Evolutionary conservation across 2,113 vertebrate genomes (phyloP).

Genomic region (Thalassarche chlororhynchos): DNA sequence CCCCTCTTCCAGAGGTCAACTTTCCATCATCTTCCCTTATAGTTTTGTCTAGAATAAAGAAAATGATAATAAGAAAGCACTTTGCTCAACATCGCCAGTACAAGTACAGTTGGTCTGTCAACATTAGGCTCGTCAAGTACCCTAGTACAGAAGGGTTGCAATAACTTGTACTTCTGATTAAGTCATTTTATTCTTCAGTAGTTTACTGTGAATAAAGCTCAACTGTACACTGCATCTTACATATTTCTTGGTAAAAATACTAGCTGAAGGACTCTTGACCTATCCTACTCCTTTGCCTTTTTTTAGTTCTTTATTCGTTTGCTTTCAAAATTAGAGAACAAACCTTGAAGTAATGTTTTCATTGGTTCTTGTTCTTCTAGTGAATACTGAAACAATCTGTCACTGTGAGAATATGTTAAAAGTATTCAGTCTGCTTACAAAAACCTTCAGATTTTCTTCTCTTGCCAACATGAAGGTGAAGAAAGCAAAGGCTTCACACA

Average conservation of each 20-base stretch:
- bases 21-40: not conserved
- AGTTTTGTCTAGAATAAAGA: not conserved
- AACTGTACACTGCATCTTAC: not conserved
- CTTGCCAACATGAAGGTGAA: not conserved
- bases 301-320: not conserved
- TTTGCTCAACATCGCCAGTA: not conserved
- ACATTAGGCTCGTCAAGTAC: not conserved
- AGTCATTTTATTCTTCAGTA: not conserved
- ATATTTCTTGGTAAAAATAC: not conserved
- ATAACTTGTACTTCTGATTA: not conserved
- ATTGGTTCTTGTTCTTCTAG: not conserved
- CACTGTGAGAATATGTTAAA: not conserved
- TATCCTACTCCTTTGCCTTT: not conserved
- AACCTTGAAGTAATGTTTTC: not conserved
- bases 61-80: not conserved
- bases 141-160: not conserved
- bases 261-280: not conserved
- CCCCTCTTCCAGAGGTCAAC: not conserved
- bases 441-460: not conserved
- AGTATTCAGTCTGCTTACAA: not conserved
- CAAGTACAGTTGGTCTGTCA: not conserved
- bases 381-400: not conserved
- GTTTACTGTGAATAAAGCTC: not conserved
- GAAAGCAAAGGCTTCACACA: not conserved
- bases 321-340: not conserved